Base-by-base conservation (phyloP, 2,888 invertebrate genomes). In the Diaprepes abbreviatus region DNA sequence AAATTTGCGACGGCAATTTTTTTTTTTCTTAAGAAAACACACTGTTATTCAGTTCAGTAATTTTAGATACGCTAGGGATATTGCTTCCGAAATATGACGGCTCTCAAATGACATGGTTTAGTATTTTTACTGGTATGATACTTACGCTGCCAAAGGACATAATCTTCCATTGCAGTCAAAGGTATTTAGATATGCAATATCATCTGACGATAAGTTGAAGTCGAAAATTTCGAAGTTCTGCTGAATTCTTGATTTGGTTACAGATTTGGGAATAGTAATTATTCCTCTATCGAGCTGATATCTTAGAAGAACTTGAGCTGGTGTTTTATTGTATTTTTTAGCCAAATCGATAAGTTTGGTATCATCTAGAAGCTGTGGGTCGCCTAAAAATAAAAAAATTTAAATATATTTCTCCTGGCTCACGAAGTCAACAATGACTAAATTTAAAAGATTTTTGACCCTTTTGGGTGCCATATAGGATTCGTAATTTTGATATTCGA, bases 161-260 rank as follows among this genome's bases (percentile, higher is more conserved):
- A 91, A 84, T 40, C 93, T 87, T 1, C 91, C 92, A 79, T 91
- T 90, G 74, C 91, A 89, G 77, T 94, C 89, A 77, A 94, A 91
- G 7, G 85, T 84, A 79, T 91, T 89, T 60, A 95, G 89, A 3
- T 86, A 83, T 1, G 85, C 81, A 75, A 94, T 83, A 77, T 95
- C 94, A 48, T 92, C 92, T 33, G 54, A 10, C 4, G 64, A 40
- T 17, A 89, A 79, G 65, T 85, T 78, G 79, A 89, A 89, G 79
- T 89, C 87, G 66, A 89, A 89, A 1, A 89, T 80, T 59, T 88
- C 78, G 36, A 89, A 85, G 78, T 90, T 89, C 70, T 87, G 83
- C 43, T 80, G 77, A 1, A 89, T 85, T 38, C 88, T 86, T 0
- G 81, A 80, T 65, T 85, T 83, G 63, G 88, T 89, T 0, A 85